Conservation (phyloP, 2,797 vertebrate genomes). For the Allobates femoralis region DNA sequence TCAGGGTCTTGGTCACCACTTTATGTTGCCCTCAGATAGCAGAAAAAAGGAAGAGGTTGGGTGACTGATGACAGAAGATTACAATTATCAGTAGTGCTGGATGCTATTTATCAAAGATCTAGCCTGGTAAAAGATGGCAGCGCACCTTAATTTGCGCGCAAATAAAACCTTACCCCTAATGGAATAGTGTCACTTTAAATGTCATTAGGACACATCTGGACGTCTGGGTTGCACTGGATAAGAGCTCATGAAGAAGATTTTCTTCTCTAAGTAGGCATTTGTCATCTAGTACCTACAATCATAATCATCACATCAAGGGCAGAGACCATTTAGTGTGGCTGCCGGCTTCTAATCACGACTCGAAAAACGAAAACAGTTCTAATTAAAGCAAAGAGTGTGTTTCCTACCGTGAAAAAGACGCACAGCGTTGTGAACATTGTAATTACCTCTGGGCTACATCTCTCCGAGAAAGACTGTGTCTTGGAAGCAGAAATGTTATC, state of each 20-base stretch:
- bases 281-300: constrained; percentile 8
- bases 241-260: too few species aligned
- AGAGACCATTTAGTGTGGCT: constrained; percentile 23
- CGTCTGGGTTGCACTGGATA: too few species aligned
- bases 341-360: not conserved
- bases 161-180: not conserved
- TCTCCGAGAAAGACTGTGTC: constrained; percentile 62
- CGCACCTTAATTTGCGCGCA: not conserved
- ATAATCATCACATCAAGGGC: not conserved
- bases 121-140: not conserved
- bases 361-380: constrained; percentile 25
- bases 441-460: constrained; percentile 70
- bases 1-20: too few species aligned
- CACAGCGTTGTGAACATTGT: constrained; percentile 16
- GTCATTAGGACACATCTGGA: not conserved
- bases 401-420: constrained; percentile 5
- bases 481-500: constrained; percentile 64
- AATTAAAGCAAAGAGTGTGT: constrained; percentile 33
- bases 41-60: too few species aligned
- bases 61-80: too few species aligned
- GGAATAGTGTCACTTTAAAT: not conserved
- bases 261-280: not conserved
- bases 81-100: too few species aligned
- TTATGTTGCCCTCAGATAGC: too few species aligned
- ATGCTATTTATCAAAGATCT: not conserved